Base-by-base conservation (phyloP, 2,797 vertebrate species). In the Phylloscopus collybita region DNA sequence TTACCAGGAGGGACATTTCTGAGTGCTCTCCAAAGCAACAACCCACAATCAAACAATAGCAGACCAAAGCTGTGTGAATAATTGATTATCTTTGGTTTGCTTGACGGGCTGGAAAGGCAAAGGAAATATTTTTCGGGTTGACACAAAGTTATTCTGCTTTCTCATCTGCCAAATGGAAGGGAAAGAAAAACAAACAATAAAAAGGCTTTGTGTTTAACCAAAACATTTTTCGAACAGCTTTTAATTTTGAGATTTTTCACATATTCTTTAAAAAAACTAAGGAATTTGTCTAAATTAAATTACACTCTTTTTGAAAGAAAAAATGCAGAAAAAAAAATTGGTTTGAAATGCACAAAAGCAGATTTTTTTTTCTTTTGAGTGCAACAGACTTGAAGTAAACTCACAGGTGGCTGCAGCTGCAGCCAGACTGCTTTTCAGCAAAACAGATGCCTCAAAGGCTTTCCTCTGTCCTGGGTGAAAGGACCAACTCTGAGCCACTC, bases 31-130 rank as follows among this genome's bases (percentile, higher is more conserved):
- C 67, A 51, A 84, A 92, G 90, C 40, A 92, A 29, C 86, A 87
- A 88, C 16, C 34, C 79, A 34, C 62, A 64, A 59, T 34, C 95
- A 88, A 86, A 92, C 87, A 95, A 96, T 65, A 71, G 80, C 72
- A 93, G 74, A 85, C 71, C 78, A 89, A 92, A 93, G 74, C 93
- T 74, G 60, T 91, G 95, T 91, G 92, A 92, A 73, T 96, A 97
- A 97, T 94, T 87, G 92, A 96, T 97, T 96, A 82, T 92, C 92
- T 89, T 85, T 84, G 86, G 74, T 94, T 92, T 93, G 93, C 82
- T 93, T 86, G 93, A 90, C 0, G 1, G 86, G 80, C 86, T 95
- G 92, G 92, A 95, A 96, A 95, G 86, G 93, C 86, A 90, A 92
- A 92, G 88, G 85, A 95, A 95, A 94, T 82, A 92, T 66, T 66